Conservation (phyloP, 1,140 invertebrate genomes). For the Mactra quadrangularis region DNA sequence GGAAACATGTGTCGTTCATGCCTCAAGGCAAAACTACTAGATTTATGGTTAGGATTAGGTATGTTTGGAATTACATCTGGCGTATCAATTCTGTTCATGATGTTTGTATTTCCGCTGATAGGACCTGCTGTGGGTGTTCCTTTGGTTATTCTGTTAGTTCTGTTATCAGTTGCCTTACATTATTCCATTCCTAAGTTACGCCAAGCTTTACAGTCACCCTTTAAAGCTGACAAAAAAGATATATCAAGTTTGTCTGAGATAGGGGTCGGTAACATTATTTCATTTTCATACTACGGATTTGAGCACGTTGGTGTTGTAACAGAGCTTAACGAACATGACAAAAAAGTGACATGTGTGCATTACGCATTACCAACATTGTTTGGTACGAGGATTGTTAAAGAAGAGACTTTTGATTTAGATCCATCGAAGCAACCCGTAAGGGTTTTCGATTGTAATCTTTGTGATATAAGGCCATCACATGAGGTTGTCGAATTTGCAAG, state of each 20-base stretch:
- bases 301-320: neutral
- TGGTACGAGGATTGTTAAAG: neutral
- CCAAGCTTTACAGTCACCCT: neutral
- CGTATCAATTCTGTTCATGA: neutral
- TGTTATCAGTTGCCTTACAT: constrained; percentile 21
- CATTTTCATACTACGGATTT: neutral
- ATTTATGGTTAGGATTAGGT: constrained; percentile 45
- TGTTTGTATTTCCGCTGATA: constrained; percentile 18
- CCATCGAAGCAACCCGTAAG: neutral
- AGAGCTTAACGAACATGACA: neutral
- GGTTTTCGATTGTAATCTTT: constrained; percentile 7
- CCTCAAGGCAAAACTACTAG: constrained; percentile 22
- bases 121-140: constrained; percentile 26
- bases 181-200: neutral
- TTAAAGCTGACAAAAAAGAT: neutral
- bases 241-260: neutral
- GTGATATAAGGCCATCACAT: neutral
- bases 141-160: constrained; percentile 3
- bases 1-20: constrained; percentile 25
- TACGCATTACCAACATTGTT: neutral
- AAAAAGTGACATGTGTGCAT: neutral
- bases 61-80: constrained; percentile 14
- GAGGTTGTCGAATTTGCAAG: neutral
- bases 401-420: neutral
- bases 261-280: neutral